Evolutionary conservation across 2,113 vertebrate species (phyloP).

Genomic region (Sakesphorus luctuosus): DNA sequence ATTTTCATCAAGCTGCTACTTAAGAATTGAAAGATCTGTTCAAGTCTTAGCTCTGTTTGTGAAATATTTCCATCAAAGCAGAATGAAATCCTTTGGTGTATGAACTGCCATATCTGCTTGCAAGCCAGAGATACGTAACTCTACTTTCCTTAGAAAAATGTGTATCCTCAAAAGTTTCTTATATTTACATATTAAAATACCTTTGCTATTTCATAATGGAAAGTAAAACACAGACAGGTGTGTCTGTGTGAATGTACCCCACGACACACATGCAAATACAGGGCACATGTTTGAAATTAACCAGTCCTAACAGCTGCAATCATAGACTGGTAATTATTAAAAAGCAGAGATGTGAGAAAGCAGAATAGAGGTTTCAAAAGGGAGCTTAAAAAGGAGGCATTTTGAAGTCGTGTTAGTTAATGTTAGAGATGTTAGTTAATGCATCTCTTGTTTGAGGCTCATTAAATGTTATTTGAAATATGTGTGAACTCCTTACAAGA

Average conservation of each 20-base stretch:
- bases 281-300: background rate
- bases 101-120: background rate
- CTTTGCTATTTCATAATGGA: background rate
- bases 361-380: background rate
- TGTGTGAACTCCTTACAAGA: background rate
- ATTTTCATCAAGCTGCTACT: background rate
- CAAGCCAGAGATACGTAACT: background rate
- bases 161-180: background rate
- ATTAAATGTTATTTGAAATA: background rate
- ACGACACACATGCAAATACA: rapidly evolving
- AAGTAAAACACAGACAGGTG: rapidly evolving
- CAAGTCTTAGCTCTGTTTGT: background rate
- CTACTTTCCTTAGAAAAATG: background rate
- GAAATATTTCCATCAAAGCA: background rate
- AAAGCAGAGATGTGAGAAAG: background rate
- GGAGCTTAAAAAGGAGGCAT: background rate
- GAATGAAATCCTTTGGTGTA: background rate
- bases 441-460: background rate
- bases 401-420: background rate
- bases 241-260: background rate
- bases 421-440: no score
- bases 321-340: background rate
- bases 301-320: background rate
- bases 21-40: background rate
- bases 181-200: background rate